These are phyloP conservation scores for Odocoileus virginianus DNA, from an alignment of 2,113 vertebrate genomes.

Conservation along the genomic window DNA sequence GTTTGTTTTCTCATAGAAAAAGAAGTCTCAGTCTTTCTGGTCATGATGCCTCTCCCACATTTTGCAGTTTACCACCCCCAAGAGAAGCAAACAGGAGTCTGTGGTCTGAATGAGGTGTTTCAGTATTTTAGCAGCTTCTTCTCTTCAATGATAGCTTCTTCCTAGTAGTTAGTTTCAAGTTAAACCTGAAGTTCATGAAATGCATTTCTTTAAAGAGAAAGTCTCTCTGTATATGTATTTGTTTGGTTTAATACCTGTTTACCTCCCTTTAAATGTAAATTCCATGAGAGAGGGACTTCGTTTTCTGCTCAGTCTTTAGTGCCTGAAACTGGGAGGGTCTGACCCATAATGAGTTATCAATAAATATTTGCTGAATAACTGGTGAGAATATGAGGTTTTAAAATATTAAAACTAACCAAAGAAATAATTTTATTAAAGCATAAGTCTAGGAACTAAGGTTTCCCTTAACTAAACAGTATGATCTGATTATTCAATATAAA, in stretches of 20 bases:
- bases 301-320: background rate
- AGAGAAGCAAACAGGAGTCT: background rate
- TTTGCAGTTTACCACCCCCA: background rate
- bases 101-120: slow-evolving; percentile 18
- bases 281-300: background rate
- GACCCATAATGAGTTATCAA: background rate
- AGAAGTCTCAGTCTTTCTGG: slow-evolving; percentile 27
- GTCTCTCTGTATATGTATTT: background rate
- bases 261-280: background rate
- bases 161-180: background rate
- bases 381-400: background rate
- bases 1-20: slow-evolving; percentile 52
- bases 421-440: slow-evolving; percentile 73
- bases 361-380: background rate
- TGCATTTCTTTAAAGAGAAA: background rate
- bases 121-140: slow-evolving; percentile 1
- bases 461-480: slow-evolving; percentile 72
- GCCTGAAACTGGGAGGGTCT: background rate
- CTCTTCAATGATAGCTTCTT: slow-evolving; percentile 16
- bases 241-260: background rate
- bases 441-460: slow-evolving; percentile 74
- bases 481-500: slow-evolving; percentile 72
- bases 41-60: background rate
- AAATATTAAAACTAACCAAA: background rate
- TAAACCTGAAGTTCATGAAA: background rate